Conservation (phyloP, 2,113 vertebrate species). For the Conger conger region DNA sequence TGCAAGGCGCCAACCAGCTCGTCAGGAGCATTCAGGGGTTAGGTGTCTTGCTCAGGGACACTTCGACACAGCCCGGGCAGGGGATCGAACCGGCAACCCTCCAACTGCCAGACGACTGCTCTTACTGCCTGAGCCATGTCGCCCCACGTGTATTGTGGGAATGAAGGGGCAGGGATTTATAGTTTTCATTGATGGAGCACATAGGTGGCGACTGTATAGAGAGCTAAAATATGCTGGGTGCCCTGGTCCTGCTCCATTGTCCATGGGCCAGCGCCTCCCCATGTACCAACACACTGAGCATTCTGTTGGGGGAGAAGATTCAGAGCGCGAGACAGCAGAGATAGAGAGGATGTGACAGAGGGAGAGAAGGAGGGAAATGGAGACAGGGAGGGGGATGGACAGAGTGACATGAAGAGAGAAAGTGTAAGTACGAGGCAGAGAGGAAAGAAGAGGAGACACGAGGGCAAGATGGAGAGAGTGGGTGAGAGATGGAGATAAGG, state of each 20-base stretch:
- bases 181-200: background rate
- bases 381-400: background rate
- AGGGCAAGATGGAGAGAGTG: background rate
- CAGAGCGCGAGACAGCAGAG: background rate
- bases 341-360: background rate
- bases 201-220: background rate
- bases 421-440: background rate
- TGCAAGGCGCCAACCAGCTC: too few species aligned
- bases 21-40: too few species aligned
- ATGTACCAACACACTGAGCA: background rate
- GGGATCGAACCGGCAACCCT: too few species aligned
- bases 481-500: background rate
- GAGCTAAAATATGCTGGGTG: background rate
- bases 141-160: background rate
- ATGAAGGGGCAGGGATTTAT: background rate
- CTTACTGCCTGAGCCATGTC: too few species aligned
- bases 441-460: background rate
- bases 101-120: too few species aligned
- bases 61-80: too few species aligned
- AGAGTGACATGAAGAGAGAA: background rate
- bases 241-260: background rate
- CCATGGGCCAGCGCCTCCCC: constrained; percentile 1
- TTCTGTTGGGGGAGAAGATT: background rate
- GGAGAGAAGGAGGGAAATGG: background rate
- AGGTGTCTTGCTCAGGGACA: too few species aligned